Conservation (phyloP, 2,888 invertebrate species). For the Parnassius smintheus region DNA sequence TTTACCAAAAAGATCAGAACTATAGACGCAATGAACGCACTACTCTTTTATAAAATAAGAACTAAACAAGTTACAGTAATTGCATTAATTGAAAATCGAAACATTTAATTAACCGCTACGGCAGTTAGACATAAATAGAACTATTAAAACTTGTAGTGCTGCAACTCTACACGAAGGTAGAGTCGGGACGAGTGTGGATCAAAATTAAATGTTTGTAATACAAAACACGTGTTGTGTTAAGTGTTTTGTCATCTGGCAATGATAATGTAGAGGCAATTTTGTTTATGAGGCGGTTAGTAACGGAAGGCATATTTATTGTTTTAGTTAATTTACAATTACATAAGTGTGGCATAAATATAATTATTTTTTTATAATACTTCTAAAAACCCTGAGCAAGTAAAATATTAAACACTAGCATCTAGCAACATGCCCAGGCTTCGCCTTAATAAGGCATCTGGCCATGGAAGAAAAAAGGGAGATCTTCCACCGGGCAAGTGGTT, state of each 20-base stretch:
- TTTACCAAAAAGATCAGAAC: too few species aligned
- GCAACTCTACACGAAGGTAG: slow-evolving; percentile 13
- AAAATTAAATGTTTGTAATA: slow-evolving; percentile 8
- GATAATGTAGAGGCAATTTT: slow-evolving; percentile 7
- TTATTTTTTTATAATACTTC: too few species aligned
- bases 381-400: too few species aligned
- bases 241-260: slow-evolving; percentile 23
- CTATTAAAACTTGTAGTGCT: slow-evolving; percentile 8
- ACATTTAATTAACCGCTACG: slow-evolving; percentile 9
- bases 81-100: slow-evolving; percentile 6
- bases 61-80: background rate
- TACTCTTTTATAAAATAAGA: too few species aligned
- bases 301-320: background rate
- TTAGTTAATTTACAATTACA: background rate
- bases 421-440: too few species aligned
- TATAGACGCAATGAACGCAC: too few species aligned
- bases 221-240: slow-evolving; percentile 17
- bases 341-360: background rate
- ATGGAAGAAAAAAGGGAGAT: too few species aligned
- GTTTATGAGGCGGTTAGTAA: background rate
- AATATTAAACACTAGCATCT: too few species aligned
- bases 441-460: too few species aligned
- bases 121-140: slow-evolving; percentile 19
- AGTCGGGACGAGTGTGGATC: slow-evolving; percentile 1
- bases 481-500: too few species aligned